Evolutionary conservation across 1,140 invertebrate species (phyloP), one percentile per base, ranked within the genome.

Genomic region (Acromyrmex heyeri): DNA sequence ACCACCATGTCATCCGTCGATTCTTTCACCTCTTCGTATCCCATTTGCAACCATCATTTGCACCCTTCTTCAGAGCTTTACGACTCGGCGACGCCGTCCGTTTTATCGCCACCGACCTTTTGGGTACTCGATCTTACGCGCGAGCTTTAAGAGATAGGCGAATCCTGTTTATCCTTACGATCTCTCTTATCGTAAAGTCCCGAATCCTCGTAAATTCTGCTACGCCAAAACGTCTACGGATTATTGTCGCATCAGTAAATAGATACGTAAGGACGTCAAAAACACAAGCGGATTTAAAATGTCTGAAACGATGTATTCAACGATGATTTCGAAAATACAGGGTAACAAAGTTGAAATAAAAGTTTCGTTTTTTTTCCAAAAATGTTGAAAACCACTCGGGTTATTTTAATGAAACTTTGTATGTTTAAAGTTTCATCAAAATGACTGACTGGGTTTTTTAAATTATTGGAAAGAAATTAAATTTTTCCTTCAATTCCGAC

Each of bases 41-140:
- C 79, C 14, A 24, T 75, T 83, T n/a, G 55, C 79, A 61, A 59
- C 30, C 30, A 30, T 69, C 65, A 55, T 81, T 70, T 70, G 21
- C 50, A 72, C 69, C 24, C 69, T 73, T 38, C 38, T 73, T 61
- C 7, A 12, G 24, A 12, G 53, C 21, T 72, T 82, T 82, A 73
- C 67, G 34, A 44, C 67, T 82, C 55, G 14, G 14, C 55, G 57
- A 24, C 38, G 27, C n/a, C 48, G 48, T 81, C 8, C 78, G 69
- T 44, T 83, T 83, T 83, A 83, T 83, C 79, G 55, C 55, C 67
- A 34, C 53, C 16, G 55, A 38, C 55, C 44, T 75, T 73, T 83
- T 34, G 24, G 79, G 38, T 75, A 83, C 27, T 83, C 69, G 79
- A 83, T 83, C 73, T 83, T 61, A 73, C 55, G 55, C 69, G 79